phyloP scores from a whole-genome alignment of 2,797 vertebrate species.

The Graptemys geographica region DNA sequence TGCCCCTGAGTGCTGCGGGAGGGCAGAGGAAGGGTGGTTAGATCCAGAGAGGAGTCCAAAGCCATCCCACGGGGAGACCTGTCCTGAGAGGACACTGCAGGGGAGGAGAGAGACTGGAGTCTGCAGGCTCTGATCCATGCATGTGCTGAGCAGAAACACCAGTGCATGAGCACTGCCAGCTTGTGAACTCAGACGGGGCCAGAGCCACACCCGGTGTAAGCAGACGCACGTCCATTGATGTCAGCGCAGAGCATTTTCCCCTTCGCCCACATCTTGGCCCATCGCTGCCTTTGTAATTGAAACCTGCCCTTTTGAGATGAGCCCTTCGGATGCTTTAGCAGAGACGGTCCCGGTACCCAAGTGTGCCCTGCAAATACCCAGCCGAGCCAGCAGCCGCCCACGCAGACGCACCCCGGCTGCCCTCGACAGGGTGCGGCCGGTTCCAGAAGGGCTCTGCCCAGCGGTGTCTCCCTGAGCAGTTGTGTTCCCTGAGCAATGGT shows the following conservation, averaged over 20 bases:
- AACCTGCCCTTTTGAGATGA: neutral
- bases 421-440: neutral
- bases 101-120: too few relatives aligned
- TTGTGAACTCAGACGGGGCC: too few relatives aligned
- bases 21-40: neutral
- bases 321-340: neutral
- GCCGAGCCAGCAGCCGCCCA: neutral
- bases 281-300: too few relatives aligned
- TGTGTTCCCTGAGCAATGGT: neutral
- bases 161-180: too few relatives aligned
- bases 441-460: neutral
- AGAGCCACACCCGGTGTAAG: too few relatives aligned
- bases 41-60: too few relatives aligned
- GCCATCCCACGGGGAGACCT: too few relatives aligned
- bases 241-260: neutral
- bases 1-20: neutral
- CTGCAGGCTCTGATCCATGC: too few relatives aligned
- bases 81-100: too few relatives aligned
- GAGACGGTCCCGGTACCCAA: neutral
- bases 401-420: neutral
- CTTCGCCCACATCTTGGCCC: neutral
- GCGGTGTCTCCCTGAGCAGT: constrained; percentile 3
- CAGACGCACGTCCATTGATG: too few relatives aligned
- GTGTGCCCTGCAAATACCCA: neutral
- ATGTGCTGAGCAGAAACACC: too few relatives aligned